Base-by-base conservation (phyloP, 2,113 vertebrate genomes). In the Mustela nigripes region DNA sequence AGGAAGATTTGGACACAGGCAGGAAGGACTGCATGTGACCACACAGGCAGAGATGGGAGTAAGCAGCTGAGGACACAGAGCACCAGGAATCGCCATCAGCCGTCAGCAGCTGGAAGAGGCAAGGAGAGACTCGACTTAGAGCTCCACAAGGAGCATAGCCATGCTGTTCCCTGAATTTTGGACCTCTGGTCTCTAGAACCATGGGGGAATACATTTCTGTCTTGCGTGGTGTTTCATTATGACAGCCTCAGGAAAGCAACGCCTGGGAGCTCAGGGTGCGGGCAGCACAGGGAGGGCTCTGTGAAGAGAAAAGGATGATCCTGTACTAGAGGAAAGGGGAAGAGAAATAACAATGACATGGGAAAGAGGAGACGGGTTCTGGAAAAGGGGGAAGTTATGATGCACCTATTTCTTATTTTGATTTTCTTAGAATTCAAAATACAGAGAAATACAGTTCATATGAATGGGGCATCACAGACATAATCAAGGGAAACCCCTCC, bases 371-470 rank as follows among this genome's bases (percentile, higher is more conserved):
- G 94, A 76, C 11, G 2, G 45, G 82, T 53, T 79, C 76, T 69
- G 45, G 86, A 79, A 82, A 95, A 97, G 79, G 94, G 86, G 89
- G 97, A 98, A 98, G 86, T 67, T 36, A 11, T 22, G 22, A 93
- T 0, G 19, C 33, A 79, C 18, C 74, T 89, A 73, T 92, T 93
- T 95, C 94, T 89, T 93, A 83, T 94, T 96, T 89, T 87, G 89
- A 45, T 96, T 95, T 98, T 95, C 98, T 96, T 96, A 95, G 94
- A 98, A 97, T 95, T 95, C 83, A 92, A 89, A 97, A 45, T 95
- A 86, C 45, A 1, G 42, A 83, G 93, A 84, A 95, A 81, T 50
- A n/a, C 56, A 7, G 42, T 81, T 58, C 21, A 31, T 33, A 11
- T 21, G 26, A 69, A 65, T 11, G 11, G 50, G 1, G 11, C 48